These are phyloP conservation scores for Mesorhabditis sp. DNA, from an alignment of 2,888 invertebrate species.

Conservation along the genomic window DNA sequence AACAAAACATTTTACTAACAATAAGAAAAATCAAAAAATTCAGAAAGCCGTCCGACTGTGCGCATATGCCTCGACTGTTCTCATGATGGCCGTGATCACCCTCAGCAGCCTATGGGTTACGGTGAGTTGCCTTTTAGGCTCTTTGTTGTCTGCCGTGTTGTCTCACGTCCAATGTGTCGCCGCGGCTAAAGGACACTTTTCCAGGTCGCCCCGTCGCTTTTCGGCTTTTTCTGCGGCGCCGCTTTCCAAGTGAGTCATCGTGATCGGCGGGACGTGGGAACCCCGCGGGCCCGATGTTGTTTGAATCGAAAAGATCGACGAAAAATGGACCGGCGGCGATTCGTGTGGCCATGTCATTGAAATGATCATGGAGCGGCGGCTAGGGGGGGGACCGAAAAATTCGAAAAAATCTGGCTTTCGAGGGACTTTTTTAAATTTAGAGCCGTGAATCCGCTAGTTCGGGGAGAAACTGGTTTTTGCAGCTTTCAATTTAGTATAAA, in stretches of 20 bases:
- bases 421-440: too few species aligned
- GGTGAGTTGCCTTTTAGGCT: background rate
- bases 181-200: background rate
- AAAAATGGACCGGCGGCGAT: too few species aligned
- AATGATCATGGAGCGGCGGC: too few species aligned
- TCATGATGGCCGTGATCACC: constrained; percentile 1
- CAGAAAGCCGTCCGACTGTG: background rate
- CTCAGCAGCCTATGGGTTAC: background rate
- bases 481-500: too few species aligned
- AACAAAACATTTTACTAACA: background rate
- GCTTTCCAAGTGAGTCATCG: background rate
- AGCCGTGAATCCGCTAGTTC: too few species aligned
- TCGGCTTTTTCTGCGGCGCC: constrained; percentile 3
- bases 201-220: background rate
- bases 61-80: background rate
- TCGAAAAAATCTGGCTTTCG: too few species aligned
- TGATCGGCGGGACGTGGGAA: too few species aligned
- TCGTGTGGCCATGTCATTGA: too few species aligned
- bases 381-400: too few species aligned
- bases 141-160: background rate
- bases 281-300: too few species aligned
- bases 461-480: too few species aligned
- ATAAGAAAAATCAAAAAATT: background rate
- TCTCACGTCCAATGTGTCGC: background rate
- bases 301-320: too few species aligned